Conservation (phyloP, 92 coral and sea anemone species). For the Porites divaricata region DNA sequence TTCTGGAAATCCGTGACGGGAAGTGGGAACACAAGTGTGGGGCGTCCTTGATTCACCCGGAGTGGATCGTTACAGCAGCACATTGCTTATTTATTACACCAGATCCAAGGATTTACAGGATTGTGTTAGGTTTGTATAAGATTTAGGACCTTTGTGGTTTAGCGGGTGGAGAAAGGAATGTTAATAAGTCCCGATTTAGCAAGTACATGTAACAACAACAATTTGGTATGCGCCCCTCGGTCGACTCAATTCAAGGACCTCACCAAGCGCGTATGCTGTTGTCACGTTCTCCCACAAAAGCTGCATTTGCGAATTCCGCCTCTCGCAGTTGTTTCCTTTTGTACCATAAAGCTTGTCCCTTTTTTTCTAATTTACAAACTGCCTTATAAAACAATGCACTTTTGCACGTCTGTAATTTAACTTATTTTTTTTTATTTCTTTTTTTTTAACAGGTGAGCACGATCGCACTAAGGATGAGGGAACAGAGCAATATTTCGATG, state of each 20-base stretch:
- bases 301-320: too few relatives aligned
- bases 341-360: too few relatives aligned
- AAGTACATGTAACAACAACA: not conserved
- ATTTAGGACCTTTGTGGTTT: too few relatives aligned
- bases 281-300: too few relatives aligned
- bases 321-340: too few relatives aligned
- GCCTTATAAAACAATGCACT: too few relatives aligned
- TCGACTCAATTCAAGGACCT: too few relatives aligned
- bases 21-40: slow-evolving; percentile 67
- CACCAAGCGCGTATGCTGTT: too few relatives aligned
- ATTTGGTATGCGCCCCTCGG: too few relatives aligned
- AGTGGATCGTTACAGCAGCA: slow-evolving; percentile 86
- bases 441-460: slow-evolving; percentile 27
- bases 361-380: too few relatives aligned
- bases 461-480: slow-evolving; percentile 5
- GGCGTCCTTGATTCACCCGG: slow-evolving; percentile 56
- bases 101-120: slow-evolving; percentile 63
- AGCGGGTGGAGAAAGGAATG: not conserved
- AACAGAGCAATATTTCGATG: slow-evolving; percentile 43
- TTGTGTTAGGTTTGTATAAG: slow-evolving; percentile 62
- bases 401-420: too few relatives aligned
- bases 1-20: slow-evolving; percentile 14
- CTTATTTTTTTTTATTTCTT: too few relatives aligned
- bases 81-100: slow-evolving; percentile 59
- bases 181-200: not conserved